Evolutionary conservation across 2,113 vertebrate genomes (phyloP).

Genomic region (Carettochelys insculpta): DNA sequence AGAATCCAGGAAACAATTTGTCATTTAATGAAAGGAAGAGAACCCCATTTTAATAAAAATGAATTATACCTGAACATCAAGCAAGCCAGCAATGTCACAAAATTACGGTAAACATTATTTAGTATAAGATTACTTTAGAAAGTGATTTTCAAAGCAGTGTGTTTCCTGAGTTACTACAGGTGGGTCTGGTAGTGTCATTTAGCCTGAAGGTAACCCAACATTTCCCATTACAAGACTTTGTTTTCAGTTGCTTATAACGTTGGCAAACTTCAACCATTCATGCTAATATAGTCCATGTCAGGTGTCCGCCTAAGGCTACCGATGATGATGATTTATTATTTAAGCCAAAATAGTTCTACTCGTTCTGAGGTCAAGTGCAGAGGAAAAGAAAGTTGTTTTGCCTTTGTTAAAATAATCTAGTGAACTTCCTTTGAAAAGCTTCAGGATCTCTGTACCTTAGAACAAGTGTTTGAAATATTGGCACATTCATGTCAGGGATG

Average conservation of each 20-base stretch:
- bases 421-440: not conserved
- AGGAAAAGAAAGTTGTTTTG: not conserved
- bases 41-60: not conserved
- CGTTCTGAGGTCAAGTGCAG: not conserved
- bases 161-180: not conserved
- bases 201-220: not conserved
- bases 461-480: not conserved
- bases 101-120: not conserved
- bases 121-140: not conserved
- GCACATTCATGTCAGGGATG: not conserved
- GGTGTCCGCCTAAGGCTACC: not conserved
- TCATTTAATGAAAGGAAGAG: slow-evolving; percentile 11
- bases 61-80: not conserved
- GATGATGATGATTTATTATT: not conserved
- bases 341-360: not conserved
- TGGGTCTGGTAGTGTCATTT: not conserved
- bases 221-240: not conserved
- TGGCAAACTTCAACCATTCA: not conserved
- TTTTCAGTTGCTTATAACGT: not conserved
- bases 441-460: too few species aligned
- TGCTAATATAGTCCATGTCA: not conserved
- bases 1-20: not conserved
- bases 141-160: not conserved
- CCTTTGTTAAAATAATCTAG: not conserved
- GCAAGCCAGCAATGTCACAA: not conserved